Percentiles rank a stretch among this genome's conserved stretches.
Evolutionary conservation across 2,888 invertebrate species (phyloP).

Genomic region (Masnerella sp.): DNA sequence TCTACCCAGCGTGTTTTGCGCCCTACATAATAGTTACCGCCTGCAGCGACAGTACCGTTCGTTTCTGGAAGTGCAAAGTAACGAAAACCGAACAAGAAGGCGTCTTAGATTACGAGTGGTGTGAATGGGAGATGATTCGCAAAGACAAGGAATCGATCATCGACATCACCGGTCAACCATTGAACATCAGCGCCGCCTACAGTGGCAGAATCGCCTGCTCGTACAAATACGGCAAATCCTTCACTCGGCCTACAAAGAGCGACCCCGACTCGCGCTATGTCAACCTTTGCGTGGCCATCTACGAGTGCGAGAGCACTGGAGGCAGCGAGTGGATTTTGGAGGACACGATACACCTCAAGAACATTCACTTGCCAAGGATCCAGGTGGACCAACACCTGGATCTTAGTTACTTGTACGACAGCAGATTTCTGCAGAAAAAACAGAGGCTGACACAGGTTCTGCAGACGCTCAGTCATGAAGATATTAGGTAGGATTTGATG

Average conservation of each 20-base stretch:
- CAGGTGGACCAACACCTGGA: constrained; percentile 90
- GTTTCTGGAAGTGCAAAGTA: constrained; percentile 91
- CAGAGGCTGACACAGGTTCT: constrained; percentile 87
- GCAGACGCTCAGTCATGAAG: constrained; percentile 89
- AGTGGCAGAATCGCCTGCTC: constrained; percentile 98
- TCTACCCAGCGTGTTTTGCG: constrained; percentile 99
- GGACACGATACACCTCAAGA: constrained; percentile 95
- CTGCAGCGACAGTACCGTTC: constrained; percentile 94
- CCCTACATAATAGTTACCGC: constrained; percentile 98
- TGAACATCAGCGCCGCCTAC: constrained; percentile 97
- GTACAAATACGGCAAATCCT: constrained; percentile 94
- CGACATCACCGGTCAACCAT: constrained; percentile 89
- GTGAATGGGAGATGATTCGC: constrained; percentile 93
- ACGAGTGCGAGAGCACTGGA: constrained; percentile 99
- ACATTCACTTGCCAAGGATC: constrained; percentile 91
- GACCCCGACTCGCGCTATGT: constrained; percentile 90
- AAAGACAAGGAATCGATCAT: constrained; percentile 83
- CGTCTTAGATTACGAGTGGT: constrained; percentile 84
- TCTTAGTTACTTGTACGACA: constrained; percentile 89
- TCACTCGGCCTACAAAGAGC: constrained; percentile 87
- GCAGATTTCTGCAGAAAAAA: constrained; percentile 88
- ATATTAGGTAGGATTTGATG: no score
- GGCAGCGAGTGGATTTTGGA: constrained; percentile 96
- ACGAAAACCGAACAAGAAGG: constrained; percentile 79
- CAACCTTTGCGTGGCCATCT: constrained; percentile 95